Evolutionary conservation across 1,140 invertebrate genomes (phyloP).

Genomic region (Caerostris darwini): DNA sequence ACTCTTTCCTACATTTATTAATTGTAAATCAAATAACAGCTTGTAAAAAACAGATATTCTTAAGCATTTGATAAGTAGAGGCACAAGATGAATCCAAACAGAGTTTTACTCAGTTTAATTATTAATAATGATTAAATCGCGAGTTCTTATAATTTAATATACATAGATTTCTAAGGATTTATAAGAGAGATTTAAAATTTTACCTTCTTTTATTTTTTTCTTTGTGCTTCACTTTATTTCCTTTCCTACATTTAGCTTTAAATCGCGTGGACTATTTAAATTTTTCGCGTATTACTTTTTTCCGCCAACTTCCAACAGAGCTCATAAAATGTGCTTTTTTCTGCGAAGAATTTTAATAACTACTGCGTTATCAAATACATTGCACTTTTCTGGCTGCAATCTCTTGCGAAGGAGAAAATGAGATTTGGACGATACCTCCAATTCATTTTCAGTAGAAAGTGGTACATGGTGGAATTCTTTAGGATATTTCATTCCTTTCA

Average conservation of each 20-base stretch:
- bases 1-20: no score
- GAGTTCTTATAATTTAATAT: no score
- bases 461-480: not conserved
- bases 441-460: slow-evolving; percentile 5
- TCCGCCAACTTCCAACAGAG: not conserved
- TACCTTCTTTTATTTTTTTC: not conserved
- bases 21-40: no score
- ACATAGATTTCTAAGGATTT: not conserved
- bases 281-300: not conserved
- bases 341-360: slow-evolving; percentile 64
- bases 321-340: slow-evolving; percentile 58
- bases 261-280: slow-evolving; percentile 16
- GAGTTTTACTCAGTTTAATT: no score
- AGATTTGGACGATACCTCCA: not conserved
- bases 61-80: no score
- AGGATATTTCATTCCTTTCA: not conserved
- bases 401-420: slow-evolving; percentile 58
- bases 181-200: slow-evolving; percentile 40
- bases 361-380: slow-evolving; percentile 15
- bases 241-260: not conserved
- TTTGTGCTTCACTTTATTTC: no score
- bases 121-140: no score
- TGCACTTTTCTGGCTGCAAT: slow-evolving; percentile 29
- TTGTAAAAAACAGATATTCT: no score
- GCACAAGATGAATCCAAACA: no score